Conservation (phyloP, 2,797 vertebrate genomes). For the Pangasius larnaudii region DNA sequence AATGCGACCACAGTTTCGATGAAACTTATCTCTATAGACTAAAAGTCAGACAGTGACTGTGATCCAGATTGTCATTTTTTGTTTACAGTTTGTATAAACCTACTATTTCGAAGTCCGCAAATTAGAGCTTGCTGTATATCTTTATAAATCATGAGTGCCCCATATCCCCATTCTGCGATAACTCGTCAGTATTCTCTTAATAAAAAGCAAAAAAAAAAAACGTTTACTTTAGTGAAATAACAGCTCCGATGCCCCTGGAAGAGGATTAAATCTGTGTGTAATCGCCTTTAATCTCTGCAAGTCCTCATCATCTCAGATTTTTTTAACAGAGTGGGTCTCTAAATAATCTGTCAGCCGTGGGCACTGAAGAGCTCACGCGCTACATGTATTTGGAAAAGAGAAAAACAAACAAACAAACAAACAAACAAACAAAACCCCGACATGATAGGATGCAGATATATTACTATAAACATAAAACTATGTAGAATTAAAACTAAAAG, state of each 20-base stretch:
- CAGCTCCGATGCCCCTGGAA: slow-evolving; percentile 53
- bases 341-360: slow-evolving; percentile 26
- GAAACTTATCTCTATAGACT: background rate
- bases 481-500: background rate
- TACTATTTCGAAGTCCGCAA: background rate
- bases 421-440: background rate
- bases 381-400: background rate
- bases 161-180: background rate
- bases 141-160: background rate
- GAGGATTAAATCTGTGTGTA: slow-evolving; percentile 72
- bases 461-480: background rate
- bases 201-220: background rate
- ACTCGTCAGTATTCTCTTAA: background rate
- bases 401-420: background rate
- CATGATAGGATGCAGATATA: background rate
- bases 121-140: background rate
- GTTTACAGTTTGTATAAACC: background rate
- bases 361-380: background rate
- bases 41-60: background rate
- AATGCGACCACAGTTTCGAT: background rate
- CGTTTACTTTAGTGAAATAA: slow-evolving; percentile 24
- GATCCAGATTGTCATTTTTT: background rate
- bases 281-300: slow-evolving; percentile 77
- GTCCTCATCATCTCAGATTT: slow-evolving; percentile 63
- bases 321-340: slow-evolving; percentile 49